Evolutionary conservation across 2,113 vertebrate species (phyloP), one percentile per base, ranked within the genome.

Genomic region (Ptilonorhynchus violaceus): DNA sequence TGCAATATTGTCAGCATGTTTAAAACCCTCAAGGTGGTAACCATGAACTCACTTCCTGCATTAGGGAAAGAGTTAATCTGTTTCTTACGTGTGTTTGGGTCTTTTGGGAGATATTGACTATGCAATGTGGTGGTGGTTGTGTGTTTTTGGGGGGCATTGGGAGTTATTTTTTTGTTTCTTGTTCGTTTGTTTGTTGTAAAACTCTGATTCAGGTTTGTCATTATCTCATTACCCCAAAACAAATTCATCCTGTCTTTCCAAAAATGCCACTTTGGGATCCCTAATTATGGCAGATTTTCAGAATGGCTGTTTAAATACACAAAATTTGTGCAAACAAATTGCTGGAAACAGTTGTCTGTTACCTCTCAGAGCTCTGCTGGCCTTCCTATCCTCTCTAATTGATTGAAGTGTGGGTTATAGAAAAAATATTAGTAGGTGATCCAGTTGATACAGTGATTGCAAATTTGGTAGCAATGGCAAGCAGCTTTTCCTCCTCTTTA

Each of bases 361-460:
- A 4, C 13, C 20, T 85, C 11, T 22, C 16, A 27, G 41, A 88
- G 31, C 39, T 69, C 18, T 58, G 47, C 67, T 92, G 80, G 18
- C 23, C 31, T 60, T 11, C 30, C 62, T 73, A n/a, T 25, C 22
- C 15, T 69, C 44, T 82, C 30, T 35, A 16, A 41, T 13, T 60
- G 33, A 21, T 28, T 85, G 28, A 31, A 39, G 19, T 6, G 31
- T 10, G 37, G 44, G 27, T 59, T 25, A 6, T 9, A 25, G 4
- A 49, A 25, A 42, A 27, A 18, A 13, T 66, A 25, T 68, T 77
- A 47, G 7, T 17, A 17, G n/a, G n/a, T 46, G 68, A 28, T 47
- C 28, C 12, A 22, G 15, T 0, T 15, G 44, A 11, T 30, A 22
- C 0, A 33, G 15, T 3, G 60, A 31, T 3, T 78, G 11, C 14